These are phyloP conservation scores for Orthochromis malagaraziensis DNA, from an alignment of 2,113 vertebrate genomes.

Conservation along the genomic window DNA sequence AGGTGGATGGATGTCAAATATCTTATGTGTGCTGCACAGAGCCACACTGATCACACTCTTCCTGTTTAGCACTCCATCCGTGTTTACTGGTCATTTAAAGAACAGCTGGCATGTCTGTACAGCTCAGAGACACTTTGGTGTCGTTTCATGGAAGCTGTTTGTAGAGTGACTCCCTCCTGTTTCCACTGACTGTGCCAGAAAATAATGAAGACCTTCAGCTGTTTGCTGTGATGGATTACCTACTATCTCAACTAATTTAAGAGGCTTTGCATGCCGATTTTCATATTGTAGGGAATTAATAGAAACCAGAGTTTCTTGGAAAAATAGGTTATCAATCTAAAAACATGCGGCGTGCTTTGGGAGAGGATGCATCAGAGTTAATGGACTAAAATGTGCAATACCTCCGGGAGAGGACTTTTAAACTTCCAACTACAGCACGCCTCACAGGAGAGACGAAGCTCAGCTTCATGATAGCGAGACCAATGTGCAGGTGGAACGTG, in stretches of 20 bases:
- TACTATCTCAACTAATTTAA: not conserved
- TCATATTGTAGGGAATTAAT: not conserved
- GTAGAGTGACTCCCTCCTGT: not conserved
- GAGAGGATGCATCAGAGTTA: not conserved
- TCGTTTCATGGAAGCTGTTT: not conserved
- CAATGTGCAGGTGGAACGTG: not conserved
- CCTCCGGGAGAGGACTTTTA: not conserved
- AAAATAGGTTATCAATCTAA: slow-evolving; percentile 10
- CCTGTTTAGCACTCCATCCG: not conserved
- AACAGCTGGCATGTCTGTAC: not conserved
- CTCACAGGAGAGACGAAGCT: not conserved
- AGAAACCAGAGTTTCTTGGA: not conserved
- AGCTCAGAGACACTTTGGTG: not conserved
- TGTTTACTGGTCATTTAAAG: not conserved
- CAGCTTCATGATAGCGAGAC: not conserved
- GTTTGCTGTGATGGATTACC: not conserved
- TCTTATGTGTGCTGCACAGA: not conserved
- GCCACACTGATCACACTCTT: not conserved
- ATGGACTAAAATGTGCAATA: not conserved
- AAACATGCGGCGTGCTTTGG: not conserved
- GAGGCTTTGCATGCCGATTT: not conserved
- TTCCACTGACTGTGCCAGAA: not conserved
- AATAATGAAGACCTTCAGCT: not conserved
- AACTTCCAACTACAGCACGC: not conserved
- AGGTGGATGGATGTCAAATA: not conserved